Conservation (phyloP, 2,888 invertebrate species). For the Acholoe squamosa region DNA sequence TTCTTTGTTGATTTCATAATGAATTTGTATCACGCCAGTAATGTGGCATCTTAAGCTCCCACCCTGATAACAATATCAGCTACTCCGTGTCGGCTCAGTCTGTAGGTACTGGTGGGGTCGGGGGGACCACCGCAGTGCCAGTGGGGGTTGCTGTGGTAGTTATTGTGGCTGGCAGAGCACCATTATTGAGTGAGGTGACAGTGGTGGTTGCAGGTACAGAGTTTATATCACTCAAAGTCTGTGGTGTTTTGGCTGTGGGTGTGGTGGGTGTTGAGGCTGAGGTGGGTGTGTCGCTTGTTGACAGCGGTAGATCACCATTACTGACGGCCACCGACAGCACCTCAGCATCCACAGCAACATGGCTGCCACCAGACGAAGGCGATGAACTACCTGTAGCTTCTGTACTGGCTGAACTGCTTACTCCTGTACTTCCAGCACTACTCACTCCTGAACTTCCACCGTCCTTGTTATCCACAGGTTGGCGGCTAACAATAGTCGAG, state of each 20-base stretch:
- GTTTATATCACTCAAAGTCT: neutral
- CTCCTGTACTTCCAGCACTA: constrained; percentile 40
- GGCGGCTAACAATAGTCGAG: neutral
- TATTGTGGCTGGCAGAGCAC: neutral
- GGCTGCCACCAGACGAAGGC: neutral
- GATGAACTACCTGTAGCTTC: neutral
- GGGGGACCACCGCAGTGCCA: neutral
- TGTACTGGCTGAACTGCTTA: neutral
- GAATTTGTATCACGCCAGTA: neutral
- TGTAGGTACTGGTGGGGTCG: neutral
- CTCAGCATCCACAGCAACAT: neutral
- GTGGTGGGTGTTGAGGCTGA: neutral
- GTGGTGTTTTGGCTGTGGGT: constrained; percentile 23
- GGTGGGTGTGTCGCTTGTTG: neutral
- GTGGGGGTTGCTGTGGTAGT: neutral
- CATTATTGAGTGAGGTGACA: constrained; percentile 4
- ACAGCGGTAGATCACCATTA: neutral
- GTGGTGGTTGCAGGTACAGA: neutral
- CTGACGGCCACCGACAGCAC: neutral
- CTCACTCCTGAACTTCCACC: constrained; percentile 52
- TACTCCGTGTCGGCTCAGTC: neutral
- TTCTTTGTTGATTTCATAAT: too few relatives aligned
- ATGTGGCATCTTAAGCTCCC: neutral
- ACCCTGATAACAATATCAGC: neutral
- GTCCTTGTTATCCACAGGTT: neutral